Base-by-base conservation (phyloP, 2,888 invertebrate species). In the Cremastobaeus sp. region DNA sequence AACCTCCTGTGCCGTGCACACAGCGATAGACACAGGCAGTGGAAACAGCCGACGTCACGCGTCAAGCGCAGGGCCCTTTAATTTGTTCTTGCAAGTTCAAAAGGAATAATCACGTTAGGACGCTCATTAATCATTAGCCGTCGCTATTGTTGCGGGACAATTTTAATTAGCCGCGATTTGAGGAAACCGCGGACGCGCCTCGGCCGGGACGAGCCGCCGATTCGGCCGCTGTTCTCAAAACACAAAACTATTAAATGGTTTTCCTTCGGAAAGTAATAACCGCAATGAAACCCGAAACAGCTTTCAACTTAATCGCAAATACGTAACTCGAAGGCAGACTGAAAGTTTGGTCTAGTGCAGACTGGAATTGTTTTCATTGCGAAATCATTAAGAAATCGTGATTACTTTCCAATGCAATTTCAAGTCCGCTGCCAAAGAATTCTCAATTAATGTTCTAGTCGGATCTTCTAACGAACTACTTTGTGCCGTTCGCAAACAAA, bases 61-160 rank as follows among this genome's bases (percentile, higher is more conserved):
- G 54, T 59, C 72, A 65, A 45, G 48, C 35, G 12, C 62, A 70
- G 41, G 60, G n/a, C 37, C 59, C 68, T 69, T 59, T 68, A 59
- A 66, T 57, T 66, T 48, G 32, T 66, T 66, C 48, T 57, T 54
- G 43, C 25, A 43, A 47, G 14, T 48, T 17, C 50, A 34, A 32
- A 48, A 64, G 45, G 50, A 65, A 65, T 30, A 39, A 55, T 65
- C 48, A 47, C 8, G 47, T 55, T 39, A 39, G 30, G 52, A 34
- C 21, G 47, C 17, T 65, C 37, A 55, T 52, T 64, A 64, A 52
- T 64, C 25, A 17, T 43, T 12, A 14, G 20, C 14, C 28, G 8
- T 4, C 28, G 15, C 37, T 30, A 37, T 48, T 60, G 43, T 34
- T 35, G 45, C 45, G 32, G 17, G n/a, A 47, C 15, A 35, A 47